A percentile compares a stretch with the other conserved stretches of the same genome.
Evolutionary conservation across 2,113 vertebrate genomes (phyloP).

Genomic region (Phrynocephalus versicolor): DNA sequence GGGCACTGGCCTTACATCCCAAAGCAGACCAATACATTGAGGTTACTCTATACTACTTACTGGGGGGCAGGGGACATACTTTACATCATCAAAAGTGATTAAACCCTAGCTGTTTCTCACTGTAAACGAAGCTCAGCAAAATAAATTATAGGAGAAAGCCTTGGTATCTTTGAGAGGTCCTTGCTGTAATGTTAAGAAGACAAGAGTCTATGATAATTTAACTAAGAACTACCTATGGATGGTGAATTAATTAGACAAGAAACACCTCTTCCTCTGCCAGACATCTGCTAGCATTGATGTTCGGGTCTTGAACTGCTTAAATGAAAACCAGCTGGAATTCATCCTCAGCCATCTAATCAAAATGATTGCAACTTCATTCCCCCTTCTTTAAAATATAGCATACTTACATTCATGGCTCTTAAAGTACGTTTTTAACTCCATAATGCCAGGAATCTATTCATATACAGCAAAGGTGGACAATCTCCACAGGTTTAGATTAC

Average conservation of each 20-base stretch:
- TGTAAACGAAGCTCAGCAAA: conserved; percentile 32
- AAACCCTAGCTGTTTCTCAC: conserved; percentile 32
- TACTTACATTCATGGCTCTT: not conserved
- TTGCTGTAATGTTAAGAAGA: not conserved
- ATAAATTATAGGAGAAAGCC: conserved; percentile 24
- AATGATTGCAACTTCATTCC: not conserved
- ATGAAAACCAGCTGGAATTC: conserved; percentile 4
- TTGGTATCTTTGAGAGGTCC: not conserved
- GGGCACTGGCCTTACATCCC: not conserved
- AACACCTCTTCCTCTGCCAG: too few relatives aligned
- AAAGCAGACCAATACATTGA: not conserved
- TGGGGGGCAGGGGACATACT: not conserved
- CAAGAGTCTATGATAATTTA: conserved; percentile 22
- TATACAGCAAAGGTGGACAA: too few relatives aligned
- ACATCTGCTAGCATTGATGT: not conserved
- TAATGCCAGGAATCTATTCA: not conserved
- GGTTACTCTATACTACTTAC: conserved; percentile 27
- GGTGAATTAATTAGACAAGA: not conserved
- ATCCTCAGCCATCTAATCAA: conserved; percentile 12
- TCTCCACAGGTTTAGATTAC: too few relatives aligned
- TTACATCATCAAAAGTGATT: not conserved
- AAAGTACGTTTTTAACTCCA: not conserved
- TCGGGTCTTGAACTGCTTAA: conserved; percentile 34
- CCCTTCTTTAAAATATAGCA: not conserved
- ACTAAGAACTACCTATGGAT: conserved; percentile 41